Base-by-base conservation (phyloP, 2,113 vertebrate genomes). In the Apus apus region DNA sequence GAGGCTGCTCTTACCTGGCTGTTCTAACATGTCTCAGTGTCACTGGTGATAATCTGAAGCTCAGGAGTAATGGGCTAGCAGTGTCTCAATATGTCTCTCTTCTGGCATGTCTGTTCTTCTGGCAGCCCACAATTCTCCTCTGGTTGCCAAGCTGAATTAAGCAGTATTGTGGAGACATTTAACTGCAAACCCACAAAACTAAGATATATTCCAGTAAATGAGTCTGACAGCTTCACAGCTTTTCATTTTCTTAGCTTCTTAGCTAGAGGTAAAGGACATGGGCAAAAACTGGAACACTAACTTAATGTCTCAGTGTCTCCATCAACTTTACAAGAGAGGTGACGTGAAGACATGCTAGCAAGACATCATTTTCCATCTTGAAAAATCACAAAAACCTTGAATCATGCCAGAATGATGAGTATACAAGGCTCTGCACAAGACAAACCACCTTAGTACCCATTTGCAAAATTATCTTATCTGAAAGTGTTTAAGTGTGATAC, bases 1-100 rank as follows among this genome's bases (percentile, higher is more conserved):
- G 11, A 6, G 2, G 4, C 11, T 73, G 54, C 61, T 58, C 32
- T 74, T 74, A 26, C 14, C 48, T 46, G 11, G 4, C 50, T 68
- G 16, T 17, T 93, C 6, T 43, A 62, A 70, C 8, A 5, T 16
- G 29, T 40, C 15, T n/a, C 1, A 0, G 26, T 48, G 66, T 48
- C 4, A 5, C 27, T 1, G 0, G 26, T 51, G 66, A 57, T 4
- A 5, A 40, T 8, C 13, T 65, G 34, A 79, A 85, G 3, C 4
- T 46, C 12, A 1, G 29, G 25, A 82, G 8, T 9, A 68, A 36
- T 2, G 2, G 6, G 5, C 45, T 61, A 82, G 23, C 21, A 12
- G 8, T 45, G 34, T 7, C 57, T 85, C 22, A 9, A 7, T 67
- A 16, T 38, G 32, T 18, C 6, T 72, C 15, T 56, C 8, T 34